phyloP scores from a whole-genome alignment of 2,113 vertebrate genomes.

The Proterorhinus semilunaris region DNA sequence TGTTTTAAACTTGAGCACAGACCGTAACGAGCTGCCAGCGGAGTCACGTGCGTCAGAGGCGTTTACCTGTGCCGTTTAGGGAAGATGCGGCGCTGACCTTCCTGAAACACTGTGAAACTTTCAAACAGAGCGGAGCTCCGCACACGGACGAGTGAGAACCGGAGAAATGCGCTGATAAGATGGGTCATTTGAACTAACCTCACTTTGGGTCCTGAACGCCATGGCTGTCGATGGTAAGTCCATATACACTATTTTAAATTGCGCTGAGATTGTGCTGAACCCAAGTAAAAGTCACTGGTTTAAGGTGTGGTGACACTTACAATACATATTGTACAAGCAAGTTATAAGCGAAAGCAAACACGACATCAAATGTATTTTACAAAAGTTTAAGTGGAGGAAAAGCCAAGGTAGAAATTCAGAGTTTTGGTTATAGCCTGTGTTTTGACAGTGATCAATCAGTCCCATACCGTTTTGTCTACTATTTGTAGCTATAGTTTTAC shows the following conservation, averaged over 20 bases:
- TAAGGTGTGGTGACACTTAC: not conserved
- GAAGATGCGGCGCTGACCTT: slow-evolving; percentile 17
- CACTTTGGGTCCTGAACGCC: slow-evolving; percentile 12
- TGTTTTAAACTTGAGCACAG: slow-evolving; percentile 16
- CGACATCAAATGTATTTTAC: too few relatives aligned
- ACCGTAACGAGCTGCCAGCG: not conserved
- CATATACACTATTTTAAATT: not conserved
- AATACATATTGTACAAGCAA: not conserved
- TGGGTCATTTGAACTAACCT: slow-evolving; percentile 46
- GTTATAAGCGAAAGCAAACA: too few relatives aligned
- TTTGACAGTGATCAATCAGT: too few relatives aligned
- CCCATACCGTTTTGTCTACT: too few relatives aligned
- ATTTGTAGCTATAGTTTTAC: too few relatives aligned
- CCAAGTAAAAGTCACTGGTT: slow-evolving; percentile 28
- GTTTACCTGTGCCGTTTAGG: not conserved
- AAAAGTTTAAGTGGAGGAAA: too few relatives aligned
- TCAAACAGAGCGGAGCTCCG: slow-evolving; percentile 2
- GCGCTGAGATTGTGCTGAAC: not conserved
- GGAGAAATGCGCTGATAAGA: slow-evolving; percentile 25
- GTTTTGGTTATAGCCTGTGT: too few relatives aligned
- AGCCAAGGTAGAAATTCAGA: too few relatives aligned
- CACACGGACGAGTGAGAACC: not conserved
- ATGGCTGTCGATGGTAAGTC: slow-evolving; percentile 75
- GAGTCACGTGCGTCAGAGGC: not conserved
- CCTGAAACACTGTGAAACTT: slow-evolving; percentile 44